These are phyloP conservation scores for Babyrousa celebensis DNA, from an alignment of 2,797 vertebrate genomes.

Conservation along the genomic window DNA sequence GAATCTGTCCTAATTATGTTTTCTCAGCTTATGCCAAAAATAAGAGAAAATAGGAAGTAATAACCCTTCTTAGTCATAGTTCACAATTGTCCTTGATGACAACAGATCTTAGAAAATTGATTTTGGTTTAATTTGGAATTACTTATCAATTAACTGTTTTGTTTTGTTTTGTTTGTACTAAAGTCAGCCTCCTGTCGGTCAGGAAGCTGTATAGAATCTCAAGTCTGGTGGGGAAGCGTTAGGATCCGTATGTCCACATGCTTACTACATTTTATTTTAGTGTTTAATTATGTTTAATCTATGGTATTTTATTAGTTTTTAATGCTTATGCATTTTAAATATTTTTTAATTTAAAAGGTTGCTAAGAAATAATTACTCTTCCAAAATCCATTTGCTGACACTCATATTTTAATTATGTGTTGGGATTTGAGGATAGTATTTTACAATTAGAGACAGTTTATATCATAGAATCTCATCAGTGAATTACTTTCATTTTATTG, in stretches of 20 bases:
- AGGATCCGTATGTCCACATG: neutral
- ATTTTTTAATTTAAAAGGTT: neutral
- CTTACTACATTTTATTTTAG: neutral
- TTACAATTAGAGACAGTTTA: neutral
- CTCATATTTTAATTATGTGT: constrained; percentile 1
- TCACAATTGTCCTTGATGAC: neutral
- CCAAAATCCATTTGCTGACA: neutral
- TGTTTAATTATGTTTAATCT: neutral
- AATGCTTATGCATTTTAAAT: neutral
- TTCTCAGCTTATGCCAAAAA: constrained; percentile 41
- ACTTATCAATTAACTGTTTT: neutral
- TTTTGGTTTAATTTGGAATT: constrained; percentile 16
- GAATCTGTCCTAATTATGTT: constrained; percentile 74
- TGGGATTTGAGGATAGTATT: neutral
- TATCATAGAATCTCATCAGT: neutral
- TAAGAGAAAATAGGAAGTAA: neutral
- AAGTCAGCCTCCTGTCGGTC: neutral
- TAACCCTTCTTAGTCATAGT: neutral
- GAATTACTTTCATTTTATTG: neutral
- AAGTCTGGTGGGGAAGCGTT: neutral
- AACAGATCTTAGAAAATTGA: constrained; percentile 10
- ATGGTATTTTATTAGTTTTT: neutral
- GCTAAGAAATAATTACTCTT: neutral
- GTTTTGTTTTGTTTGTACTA: neutral
- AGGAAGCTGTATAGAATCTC: neutral